A percentile compares a stretch with the other conserved stretches of the same genome.
These are phyloP conservation scores for Megaustenia siamemsis DNA, from an alignment of 2,888 invertebrate genomes.

Conservation along the genomic window DNA sequence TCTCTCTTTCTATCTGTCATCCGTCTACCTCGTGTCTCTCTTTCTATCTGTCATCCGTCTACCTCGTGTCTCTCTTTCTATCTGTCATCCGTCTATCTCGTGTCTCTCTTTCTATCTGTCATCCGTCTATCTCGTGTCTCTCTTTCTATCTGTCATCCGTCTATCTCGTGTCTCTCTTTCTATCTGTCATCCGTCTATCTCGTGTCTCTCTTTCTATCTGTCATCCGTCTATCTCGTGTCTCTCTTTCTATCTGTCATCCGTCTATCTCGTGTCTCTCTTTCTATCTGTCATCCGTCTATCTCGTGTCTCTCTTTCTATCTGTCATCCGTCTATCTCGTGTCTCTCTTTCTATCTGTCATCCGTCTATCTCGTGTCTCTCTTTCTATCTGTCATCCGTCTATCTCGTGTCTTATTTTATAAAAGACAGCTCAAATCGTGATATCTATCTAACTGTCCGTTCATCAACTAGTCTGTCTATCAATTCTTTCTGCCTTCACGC, in stretches of 20 bases:
- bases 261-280: background rate
- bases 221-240: background rate
- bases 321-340: background rate
- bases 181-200: background rate
- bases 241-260: background rate
- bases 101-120: slow-evolving; percentile 7
- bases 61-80: slow-evolving; percentile 12
- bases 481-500: background rate
- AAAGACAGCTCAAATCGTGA: too few species aligned
- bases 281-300: background rate
- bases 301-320: background rate
- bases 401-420: too few species aligned
- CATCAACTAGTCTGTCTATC: background rate
- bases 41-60: slow-evolving; percentile 12
- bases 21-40: too few species aligned
- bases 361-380: background rate
- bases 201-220: background rate
- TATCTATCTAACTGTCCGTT: background rate
- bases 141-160: background rate
- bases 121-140: too few species aligned
- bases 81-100: too few species aligned
- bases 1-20: slow-evolving; percentile 15
- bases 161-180: background rate
- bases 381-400: background rate
- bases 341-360: background rate